Evolutionary conservation across 2,797 vertebrate species (phyloP).

Genomic region (Cynopterus sphinx): DNA sequence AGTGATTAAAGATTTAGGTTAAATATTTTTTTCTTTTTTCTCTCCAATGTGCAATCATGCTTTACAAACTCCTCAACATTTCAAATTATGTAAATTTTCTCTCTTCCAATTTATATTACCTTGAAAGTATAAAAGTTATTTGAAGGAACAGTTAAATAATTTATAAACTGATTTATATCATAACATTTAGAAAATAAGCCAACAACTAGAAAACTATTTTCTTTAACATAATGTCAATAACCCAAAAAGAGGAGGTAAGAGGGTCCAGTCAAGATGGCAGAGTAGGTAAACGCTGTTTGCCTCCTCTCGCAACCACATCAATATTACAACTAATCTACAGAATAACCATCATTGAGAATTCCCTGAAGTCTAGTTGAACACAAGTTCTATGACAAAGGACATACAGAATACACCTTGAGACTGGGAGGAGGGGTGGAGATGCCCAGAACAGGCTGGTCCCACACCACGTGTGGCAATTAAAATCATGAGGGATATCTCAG

Average conservation of each 20-base stretch:
- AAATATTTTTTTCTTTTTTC: not conserved
- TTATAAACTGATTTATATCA: not conserved
- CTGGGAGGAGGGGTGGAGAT: no score
- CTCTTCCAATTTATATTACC: slow-evolving; percentile 23
- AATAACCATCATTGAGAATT: no score
- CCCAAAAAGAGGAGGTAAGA: not conserved
- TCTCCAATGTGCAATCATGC: not conserved
- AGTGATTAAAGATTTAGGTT: not conserved
- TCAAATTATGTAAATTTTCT: slow-evolving; percentile 35
- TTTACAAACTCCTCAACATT: not conserved
- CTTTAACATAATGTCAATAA: slow-evolving; percentile 14
- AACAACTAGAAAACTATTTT: not conserved
- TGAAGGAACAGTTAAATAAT: slow-evolving; percentile 60
- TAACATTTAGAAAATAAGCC: slow-evolving; percentile 42
- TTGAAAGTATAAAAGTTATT: slow-evolving; percentile 26
- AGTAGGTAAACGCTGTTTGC: no score
- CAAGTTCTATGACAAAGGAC: no score
- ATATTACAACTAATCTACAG: no score
- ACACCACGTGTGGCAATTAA: no score
- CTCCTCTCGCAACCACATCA: no score
- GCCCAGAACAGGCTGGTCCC: no score
- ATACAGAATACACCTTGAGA: no score
- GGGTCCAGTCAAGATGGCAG: no score
- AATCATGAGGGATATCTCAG: no score
- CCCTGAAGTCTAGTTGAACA: no score